These are phyloP conservation scores for Hyperoodon ampullatus DNA, from an alignment of 2,113 vertebrate species.

Conservation along the genomic window DNA sequence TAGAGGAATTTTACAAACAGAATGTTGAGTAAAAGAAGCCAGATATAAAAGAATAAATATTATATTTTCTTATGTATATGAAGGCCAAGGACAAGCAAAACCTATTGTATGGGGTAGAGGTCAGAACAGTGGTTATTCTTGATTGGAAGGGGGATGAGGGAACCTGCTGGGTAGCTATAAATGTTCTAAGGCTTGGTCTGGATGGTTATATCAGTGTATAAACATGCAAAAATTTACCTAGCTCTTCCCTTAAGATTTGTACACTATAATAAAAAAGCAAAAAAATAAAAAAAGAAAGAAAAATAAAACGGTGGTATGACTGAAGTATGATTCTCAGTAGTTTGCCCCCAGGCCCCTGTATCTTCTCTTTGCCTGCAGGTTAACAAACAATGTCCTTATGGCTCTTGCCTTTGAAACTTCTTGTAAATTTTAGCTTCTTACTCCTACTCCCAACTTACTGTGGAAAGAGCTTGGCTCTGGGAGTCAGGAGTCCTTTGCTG, in stretches of 20 bases:
- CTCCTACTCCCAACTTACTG: neutral
- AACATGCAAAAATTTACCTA: neutral
- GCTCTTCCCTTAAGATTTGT: neutral
- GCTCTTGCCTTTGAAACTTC: neutral
- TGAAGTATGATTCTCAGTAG: neutral
- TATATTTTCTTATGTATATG: neutral
- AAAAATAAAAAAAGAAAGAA: neutral
- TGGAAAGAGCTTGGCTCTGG: neutral
- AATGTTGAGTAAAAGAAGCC: neutral
- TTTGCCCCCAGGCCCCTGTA: neutral
- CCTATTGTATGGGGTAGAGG: neutral
- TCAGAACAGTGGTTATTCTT: constrained; percentile 22
- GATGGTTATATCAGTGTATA: neutral
- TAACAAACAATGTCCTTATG: neutral
- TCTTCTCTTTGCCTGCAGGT: neutral
- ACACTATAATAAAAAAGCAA: neutral
- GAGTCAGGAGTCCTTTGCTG: neutral
- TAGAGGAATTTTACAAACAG: neutral
- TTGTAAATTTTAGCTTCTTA: constrained; percentile 16
- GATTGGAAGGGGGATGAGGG: neutral
- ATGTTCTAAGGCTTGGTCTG: neutral
- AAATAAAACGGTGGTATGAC: neutral
- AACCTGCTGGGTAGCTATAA: neutral
- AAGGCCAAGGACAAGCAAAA: neutral
- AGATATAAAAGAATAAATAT: neutral